A percentile compares a stretch with the other conserved stretches of the same genome.
Conservation (phyloP, 2,797 vertebrate species). For the Spinibarbus caldwelli region DNA sequence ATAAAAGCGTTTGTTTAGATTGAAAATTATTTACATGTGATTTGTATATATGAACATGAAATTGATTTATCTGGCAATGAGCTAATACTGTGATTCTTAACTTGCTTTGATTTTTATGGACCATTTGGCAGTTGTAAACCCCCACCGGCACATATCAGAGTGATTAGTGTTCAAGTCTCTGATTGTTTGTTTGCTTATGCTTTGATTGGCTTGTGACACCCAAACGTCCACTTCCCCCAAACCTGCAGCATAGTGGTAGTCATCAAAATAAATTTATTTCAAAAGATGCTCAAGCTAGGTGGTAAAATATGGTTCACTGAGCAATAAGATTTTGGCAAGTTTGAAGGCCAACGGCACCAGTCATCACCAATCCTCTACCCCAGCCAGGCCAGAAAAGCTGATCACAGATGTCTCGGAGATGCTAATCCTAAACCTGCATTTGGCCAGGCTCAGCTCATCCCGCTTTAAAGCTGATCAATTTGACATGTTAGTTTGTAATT, state of each 20-base stretch:
- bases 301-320: constrained; percentile 68
- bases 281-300: constrained; percentile 28
- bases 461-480: constrained; percentile 2
- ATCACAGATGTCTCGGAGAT: constrained; percentile 40
- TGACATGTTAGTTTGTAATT: constrained; percentile 6
- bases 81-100: constrained; percentile 36
- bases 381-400: constrained; percentile 34
- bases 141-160: neutral
- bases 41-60: constrained; percentile 13
- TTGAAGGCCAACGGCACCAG: constrained; percentile 59
- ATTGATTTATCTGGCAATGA: constrained; percentile 20
- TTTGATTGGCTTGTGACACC: constrained; percentile 59
- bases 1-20: neutral
- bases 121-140: neutral
- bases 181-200: constrained; percentile 68
- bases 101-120: constrained; percentile 4
- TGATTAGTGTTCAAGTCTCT: constrained; percentile 28
- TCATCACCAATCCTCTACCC: neutral
- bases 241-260: constrained; percentile 34
- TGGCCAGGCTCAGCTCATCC: neutral
- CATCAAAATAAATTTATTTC: constrained; percentile 27
- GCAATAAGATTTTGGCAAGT: constrained; percentile 67
- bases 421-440: constrained; percentile 30
- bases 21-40: neutral
- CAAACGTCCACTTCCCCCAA: constrained; percentile 18